Percentiles rank a stretch among this genome's conserved stretches.
Conservation (phyloP, 2,113 vertebrate species). For the Zeus faber region DNA sequence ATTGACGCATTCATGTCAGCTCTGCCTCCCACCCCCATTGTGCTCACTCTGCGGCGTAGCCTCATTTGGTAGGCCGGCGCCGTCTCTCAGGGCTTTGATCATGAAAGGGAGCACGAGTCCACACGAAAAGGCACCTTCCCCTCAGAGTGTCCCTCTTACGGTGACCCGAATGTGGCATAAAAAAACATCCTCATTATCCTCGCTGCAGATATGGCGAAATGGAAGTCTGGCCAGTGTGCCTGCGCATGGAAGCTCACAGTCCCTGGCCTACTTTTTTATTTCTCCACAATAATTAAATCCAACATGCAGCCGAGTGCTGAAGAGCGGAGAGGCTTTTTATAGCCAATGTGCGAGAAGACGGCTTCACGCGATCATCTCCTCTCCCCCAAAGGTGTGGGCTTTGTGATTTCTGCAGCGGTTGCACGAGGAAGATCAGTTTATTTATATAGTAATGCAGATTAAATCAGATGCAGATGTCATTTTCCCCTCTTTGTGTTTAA, state of each 20-base stretch:
- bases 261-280: constrained; percentile 65
- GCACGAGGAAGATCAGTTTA: too few relatives aligned
- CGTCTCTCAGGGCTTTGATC: constrained; percentile 20
- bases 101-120: constrained; percentile 38
- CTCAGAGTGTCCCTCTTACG: constrained; percentile 28
- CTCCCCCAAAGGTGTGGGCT: constrained; percentile 24
- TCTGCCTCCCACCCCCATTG: background rate
- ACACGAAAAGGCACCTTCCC: constrained; percentile 29
- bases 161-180: background rate
- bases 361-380: constrained; percentile 13
- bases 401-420: too few relatives aligned
- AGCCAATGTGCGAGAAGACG: constrained; percentile 11
- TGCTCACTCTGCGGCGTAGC: constrained; percentile 10
- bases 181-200: constrained; percentile 41
- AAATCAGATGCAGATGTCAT: too few relatives aligned
- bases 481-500: too few relatives aligned
- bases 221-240: constrained; percentile 12
- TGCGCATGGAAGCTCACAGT: constrained; percentile 22
- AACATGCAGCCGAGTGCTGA: constrained; percentile 45
- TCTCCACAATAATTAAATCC: constrained; percentile 64
- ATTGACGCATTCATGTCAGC: background rate
- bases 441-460: too few relatives aligned
- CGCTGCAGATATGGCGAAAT: constrained; percentile 21
- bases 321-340: constrained; percentile 32
- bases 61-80: constrained; percentile 23